Evolutionary conservation across 2,888 invertebrate genomes (phyloP), one percentile per base, ranked within the genome.

Genomic region (Nesidiocoris tenuis): DNA sequence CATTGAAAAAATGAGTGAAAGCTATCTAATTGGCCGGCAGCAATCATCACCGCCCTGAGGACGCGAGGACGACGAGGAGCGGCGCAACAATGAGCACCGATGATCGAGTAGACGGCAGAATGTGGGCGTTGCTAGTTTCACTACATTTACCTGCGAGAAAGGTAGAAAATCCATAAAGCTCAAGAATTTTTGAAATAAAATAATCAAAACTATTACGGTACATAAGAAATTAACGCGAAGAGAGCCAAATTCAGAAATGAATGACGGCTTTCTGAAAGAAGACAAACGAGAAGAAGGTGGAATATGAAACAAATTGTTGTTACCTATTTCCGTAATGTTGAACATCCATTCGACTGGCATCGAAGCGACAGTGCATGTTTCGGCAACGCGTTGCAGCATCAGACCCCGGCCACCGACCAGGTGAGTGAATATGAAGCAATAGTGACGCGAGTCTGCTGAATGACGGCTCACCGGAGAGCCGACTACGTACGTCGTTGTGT

Each of bases 401-500:
- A 61, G 71, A 59, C 72, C 67, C 18, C 76, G 54, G 59, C 18
- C 24, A 22, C 75, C 68, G 16, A 22, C 18, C 0, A 55, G 77
- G 71, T 78, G 80, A 24, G 59, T 81, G 39, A 80, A 78, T 9
- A 80, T 77, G 57, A 80, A 79, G 65, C 80, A 80, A 67, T 80
- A 80, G 25, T 79, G 79, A 61, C 77, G 76, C 5, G 79, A 79
- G 77, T 80, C 80, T 21, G 79, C 79, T 1, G 80, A 80, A 61
- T 80, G 79, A 16, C 80, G 78, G 71, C 77, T 79, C 5, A 79
- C 79, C n/a, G 80, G 80, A 16, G 80, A 80, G 5, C 79, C 80
- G 2, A 80, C 79, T 7, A 80, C 76, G 61, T 79, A 80, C 16
- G 78, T 80, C 16, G 80, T 80, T 1, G 39, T 57, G 74, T 80